Base-by-base conservation (phyloP, 2,797 vertebrate species). In the Tympanoctomys barrerae region DNA sequence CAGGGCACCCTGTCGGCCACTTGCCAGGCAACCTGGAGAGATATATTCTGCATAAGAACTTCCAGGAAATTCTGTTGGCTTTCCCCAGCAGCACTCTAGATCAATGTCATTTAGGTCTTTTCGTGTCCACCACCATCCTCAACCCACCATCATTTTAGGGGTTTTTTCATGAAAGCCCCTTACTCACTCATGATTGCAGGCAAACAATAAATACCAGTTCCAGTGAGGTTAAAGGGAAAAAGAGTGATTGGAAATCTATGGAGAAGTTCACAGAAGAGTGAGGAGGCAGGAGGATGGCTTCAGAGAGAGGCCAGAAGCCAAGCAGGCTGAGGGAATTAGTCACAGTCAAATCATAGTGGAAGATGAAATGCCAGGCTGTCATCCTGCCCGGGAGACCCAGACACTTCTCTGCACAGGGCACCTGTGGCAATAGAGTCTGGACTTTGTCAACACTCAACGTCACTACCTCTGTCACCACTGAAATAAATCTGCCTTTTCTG, bases 21-120 rank as follows among this genome's bases (percentile, higher is more conserved):
- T 81, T 28, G 1, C 54, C 54, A 75, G 46, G 28, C 21, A 33
- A 22, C 28, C 28, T 42, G 42, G 4, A 42, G 42, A 42, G 42
- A 42, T 42, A 42, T 54, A 26, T 10, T 52, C 36, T 12, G 68
- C 73, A 28, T n/a, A 16, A 14, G 19, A 78, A 46, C 28, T 3
- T 16, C n/a, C 31, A 78, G 73, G 49, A 91, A 94, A 93, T 78
- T 87, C n/a, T 85, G 31, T 31, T 36, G 59, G 36, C 54, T 24
- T 18, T 66, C 82, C 12, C 7, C 85, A 94, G 14, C 22, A 52
- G 28, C 61, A 36, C 18, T 33, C n/a, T 42, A 61, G 87, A 46
- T 33, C 61, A 33, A 28, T 39, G 33, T 42, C 36, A 14, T 8
- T 66, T 49, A 26, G 21, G 61, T 73, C 33, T 82, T 52, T 52